phyloP scores from a whole-genome alignment of 2,797 vertebrate genomes.

The Myotis pilosus region DNA sequence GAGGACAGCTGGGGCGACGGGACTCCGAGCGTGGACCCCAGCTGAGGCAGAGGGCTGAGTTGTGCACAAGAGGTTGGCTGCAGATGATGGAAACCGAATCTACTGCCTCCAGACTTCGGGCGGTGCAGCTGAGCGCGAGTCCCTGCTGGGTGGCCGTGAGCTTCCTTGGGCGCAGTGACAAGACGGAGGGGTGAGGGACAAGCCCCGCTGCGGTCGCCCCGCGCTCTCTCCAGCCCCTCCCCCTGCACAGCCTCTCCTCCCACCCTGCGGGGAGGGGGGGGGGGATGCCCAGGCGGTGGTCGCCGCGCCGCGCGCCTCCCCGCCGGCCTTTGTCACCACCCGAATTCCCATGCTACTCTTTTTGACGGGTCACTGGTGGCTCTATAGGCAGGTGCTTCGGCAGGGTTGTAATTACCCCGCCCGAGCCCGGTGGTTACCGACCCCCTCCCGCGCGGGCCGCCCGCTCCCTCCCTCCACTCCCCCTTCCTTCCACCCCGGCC shows the following conservation, averaged over 20 bases:
- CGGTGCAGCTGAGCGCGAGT: background rate
- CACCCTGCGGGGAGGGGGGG: constrained; percentile 46
- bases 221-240: constrained; percentile 26
- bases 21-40: background rate
- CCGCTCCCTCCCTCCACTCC: background rate
- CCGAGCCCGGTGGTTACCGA: too few species aligned
- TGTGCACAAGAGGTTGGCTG: background rate
- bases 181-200: constrained; percentile 43
- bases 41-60: background rate
- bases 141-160: background rate
- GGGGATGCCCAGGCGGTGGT: constrained; percentile 54
- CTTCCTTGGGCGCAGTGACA: background rate
- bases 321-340: constrained; percentile 84
- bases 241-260: constrained; percentile 11
- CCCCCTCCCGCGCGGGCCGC: constrained; percentile 62
- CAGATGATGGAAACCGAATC: background rate
- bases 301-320: constrained; percentile 58
- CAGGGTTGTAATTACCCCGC: constrained; percentile 98
- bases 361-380: constrained; percentile 99
- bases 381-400: constrained; percentile 98
- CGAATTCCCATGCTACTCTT: constrained; percentile 99
- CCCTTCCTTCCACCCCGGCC: background rate
- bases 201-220: constrained; percentile 25
- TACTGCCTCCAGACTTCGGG: background rate
- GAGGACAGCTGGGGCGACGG: background rate